Evolutionary conservation across 2,888 invertebrate species (phyloP), one percentile per base, ranked within the genome.

Genomic region (Phlogophora meticulosa): DNA sequence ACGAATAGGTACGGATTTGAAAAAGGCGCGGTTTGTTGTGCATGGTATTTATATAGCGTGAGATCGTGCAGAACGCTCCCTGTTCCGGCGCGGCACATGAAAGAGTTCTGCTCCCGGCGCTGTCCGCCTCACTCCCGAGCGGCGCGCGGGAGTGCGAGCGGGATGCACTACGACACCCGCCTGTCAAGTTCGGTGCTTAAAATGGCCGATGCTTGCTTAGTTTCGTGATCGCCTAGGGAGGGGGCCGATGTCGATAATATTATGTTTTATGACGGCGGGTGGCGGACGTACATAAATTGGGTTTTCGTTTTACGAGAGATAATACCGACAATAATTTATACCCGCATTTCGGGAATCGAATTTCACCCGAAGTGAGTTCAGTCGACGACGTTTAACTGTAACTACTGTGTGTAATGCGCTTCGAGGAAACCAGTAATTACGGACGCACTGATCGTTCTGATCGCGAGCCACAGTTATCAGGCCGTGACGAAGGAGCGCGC

Each of bases 201-300:
- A 93, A 94, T 93, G 94, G 93, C 93, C 94, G 94, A 91, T 90
- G 91, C 91, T 91, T 90, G 91, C 91, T 93, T 93, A 93, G 94
- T 93, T 93, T 93, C 94, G 94, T 93, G 94, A 94, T 94, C 92
- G 94, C 92, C 93, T 93, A 93, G 94, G 94, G 94, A 92, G 94
- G 93, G 92, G 92, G 91, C 86, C 90, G 90, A 89, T 90, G 92
- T 93, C 94, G 94, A 94, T 94, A 94, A 92, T 94, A 92, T 94
- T 94, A 94, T 94, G 92, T 94, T 94, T 94, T 94, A 94, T 91
- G 92, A 88, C 91, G 85, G 87, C 90, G 91, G 92, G 90, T 88
- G 92, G 91, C 89, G 87, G 83, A 82, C 84, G 86, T 86, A 91
- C 92, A 91, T 93, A 92, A 93, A 94, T 92, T 93, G 92, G 91